Base-by-base conservation (phyloP, 2,797 vertebrate genomes). In the Hypotaenidia philippensis region DNA sequence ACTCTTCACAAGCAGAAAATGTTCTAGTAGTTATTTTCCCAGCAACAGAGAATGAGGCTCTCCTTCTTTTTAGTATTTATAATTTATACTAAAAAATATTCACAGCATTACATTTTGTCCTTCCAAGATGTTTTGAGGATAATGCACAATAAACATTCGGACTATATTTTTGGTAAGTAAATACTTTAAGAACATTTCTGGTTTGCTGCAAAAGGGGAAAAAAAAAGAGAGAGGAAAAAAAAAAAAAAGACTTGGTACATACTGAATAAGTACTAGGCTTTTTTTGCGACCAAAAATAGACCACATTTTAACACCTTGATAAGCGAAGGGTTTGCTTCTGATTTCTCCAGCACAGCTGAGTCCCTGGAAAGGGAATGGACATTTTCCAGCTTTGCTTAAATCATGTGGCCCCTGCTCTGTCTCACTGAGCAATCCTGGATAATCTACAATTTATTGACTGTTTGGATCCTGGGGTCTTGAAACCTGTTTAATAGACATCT, bases 401-500 rank as follows among this genome's bases (percentile, higher is more conserved):
- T 93, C 49, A 23, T 89, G n/a, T 77, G 40, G 40, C 29, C 29
- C 75, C 80, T 89, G 29, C 40, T 95, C 79, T 74, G 91, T 66
- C 32, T 95, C 91, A 87, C 52, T 88, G 63, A 89, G 49, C 68
- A 95, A 40, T 47, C 23, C 82, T 94, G 70, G 45, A 70, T 95
- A 94, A 79, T 50, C 65, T 65, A 69, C 79, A 68, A 86, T 96
- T 97, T 95, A 96, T 79, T 92, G 72, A 74, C 12, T 84, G 59
- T 93, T 94, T 95, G 71, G 64, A 71, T 97, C 63, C 26, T 75
- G 84, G 22, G 40, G 26, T 77, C 85, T 93, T 87, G 79, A 89
- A 89, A 56, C 76, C 75, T 97, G 53, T 86, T 96, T 91, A 97
- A 86, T 47, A 94, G 53, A 31, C 69, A 66, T 78, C 83, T 97